These are phyloP conservation scores for Pocillopora damicornis DNA, from an alignment of 64 coral and sea anemone species.

Conservation along the genomic window DNA sequence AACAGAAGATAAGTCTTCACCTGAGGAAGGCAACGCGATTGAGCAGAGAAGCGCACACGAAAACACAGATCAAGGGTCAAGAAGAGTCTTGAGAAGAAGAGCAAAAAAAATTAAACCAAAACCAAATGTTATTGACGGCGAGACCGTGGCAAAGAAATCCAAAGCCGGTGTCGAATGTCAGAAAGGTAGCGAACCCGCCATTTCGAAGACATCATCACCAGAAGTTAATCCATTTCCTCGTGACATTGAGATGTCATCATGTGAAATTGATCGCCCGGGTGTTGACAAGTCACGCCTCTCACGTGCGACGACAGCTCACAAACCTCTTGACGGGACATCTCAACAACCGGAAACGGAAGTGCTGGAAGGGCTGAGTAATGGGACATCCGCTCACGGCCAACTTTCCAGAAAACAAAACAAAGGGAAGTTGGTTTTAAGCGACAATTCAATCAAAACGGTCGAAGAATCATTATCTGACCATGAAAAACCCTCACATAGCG, in stretches of 20 bases:
- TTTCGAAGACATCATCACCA: conserved; percentile 7
- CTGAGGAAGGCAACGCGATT: neutral
- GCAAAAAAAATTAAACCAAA: conserved; percentile 1
- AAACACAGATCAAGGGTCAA: neutral
- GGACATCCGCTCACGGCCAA: neutral
- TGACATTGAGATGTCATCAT: conserved; percentile 16
- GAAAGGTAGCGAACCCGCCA: conserved; percentile 14
- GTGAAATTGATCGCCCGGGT: conserved; percentile 7
- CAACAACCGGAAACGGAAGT: conserved; percentile 32
- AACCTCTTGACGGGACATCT: neutral
- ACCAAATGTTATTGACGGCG: neutral
- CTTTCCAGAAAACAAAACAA: neutral
- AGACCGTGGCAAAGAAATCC: neutral
- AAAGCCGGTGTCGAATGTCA: neutral
- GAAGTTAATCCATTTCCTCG: neutral
- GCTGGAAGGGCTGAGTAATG: neutral
- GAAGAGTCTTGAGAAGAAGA: conserved; percentile 23
- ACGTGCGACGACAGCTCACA: neutral
- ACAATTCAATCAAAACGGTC: neutral
- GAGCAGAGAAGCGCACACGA: neutral
- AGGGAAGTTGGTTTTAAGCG: neutral
- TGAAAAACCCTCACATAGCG: neutral
- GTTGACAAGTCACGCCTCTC: conserved; percentile 5
- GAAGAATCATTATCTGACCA: neutral
- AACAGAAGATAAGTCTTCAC: neutral